phyloP scores from a whole-genome alignment of 1,140 invertebrate species.

The Semibalanus balanoides region DNA sequence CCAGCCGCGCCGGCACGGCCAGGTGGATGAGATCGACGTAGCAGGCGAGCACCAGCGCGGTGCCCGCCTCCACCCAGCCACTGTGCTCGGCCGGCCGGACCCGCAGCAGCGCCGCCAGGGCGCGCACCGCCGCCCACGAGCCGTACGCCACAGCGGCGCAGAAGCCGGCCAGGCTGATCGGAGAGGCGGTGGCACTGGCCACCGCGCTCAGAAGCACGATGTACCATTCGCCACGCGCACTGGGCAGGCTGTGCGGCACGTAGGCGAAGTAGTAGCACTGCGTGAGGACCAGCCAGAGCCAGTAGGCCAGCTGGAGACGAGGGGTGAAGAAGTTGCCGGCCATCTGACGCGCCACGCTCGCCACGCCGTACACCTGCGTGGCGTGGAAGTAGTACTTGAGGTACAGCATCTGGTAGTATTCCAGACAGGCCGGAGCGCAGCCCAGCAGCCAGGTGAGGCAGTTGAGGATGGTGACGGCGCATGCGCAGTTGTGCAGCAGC shows the following conservation, averaged over 20 bases:
- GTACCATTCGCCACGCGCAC: constrained; percentile 27
- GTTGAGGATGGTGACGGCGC: not conserved
- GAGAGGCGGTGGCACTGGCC: constrained; percentile 36
- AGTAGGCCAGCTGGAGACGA: not conserved
- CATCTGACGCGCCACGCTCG: not conserved
- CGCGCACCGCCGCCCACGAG: constrained; percentile 33
- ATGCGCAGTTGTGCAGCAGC: constrained; percentile 12
- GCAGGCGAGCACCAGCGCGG: constrained; percentile 38
- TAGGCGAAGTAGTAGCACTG: not conserved
- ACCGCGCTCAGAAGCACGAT: constrained; percentile 32
- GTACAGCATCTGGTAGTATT: not conserved
- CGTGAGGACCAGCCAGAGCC: not conserved
- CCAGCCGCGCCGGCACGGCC: constrained; percentile 36
- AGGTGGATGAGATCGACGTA: constrained; percentile 40
- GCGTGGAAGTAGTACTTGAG: constrained; percentile 6
- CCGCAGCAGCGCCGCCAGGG: constrained; percentile 34
- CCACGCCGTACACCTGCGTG: constrained; percentile 9
- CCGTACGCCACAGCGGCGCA: constrained; percentile 38
- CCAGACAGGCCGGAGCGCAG: not conserved
- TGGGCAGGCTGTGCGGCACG: not conserved
- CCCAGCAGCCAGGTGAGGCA: not conserved
- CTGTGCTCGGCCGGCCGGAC: constrained; percentile 31
- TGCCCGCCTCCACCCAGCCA: constrained; percentile 42
- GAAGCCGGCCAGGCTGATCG: constrained; percentile 38
- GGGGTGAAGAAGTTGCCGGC: not conserved